phyloP scores from a whole-genome alignment of 2,113 vertebrate species.

The Pygoscelis antarcticus region DNA sequence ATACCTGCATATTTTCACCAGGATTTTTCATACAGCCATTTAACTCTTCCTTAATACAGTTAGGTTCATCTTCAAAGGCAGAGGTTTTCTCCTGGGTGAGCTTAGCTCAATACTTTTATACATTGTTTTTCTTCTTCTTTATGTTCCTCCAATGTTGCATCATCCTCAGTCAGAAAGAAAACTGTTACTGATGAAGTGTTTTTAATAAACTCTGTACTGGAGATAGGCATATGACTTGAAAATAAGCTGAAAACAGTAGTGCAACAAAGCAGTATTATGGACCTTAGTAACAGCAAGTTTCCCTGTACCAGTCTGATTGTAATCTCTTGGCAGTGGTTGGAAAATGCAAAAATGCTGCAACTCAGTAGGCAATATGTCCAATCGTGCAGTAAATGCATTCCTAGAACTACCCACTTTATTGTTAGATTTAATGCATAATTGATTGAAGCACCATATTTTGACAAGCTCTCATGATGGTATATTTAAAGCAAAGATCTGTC shows the following conservation, averaged over 20 bases:
- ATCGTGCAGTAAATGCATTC: not conserved
- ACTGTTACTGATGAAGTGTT: not conserved
- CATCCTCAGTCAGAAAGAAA: not conserved
- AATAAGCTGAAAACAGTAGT: not conserved
- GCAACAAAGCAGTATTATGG: not conserved
- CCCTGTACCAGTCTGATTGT: not conserved
- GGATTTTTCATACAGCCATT: not conserved
- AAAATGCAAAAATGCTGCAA: not conserved
- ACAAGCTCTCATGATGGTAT: not conserved
- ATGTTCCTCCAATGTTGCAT: not conserved
- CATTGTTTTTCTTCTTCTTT: not conserved
- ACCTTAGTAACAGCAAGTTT: not conserved
- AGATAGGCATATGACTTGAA: not conserved
- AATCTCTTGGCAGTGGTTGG: not conserved
- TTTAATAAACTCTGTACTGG: not conserved
- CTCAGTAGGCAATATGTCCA: not conserved
- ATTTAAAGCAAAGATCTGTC: not conserved
- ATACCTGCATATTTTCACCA: not conserved
- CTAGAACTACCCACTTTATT: not conserved
- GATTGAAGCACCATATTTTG: slow-evolving; percentile 5
- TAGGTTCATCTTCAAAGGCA: not conserved
- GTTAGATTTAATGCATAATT: slow-evolving; percentile 2
- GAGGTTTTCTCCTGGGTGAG: not conserved
- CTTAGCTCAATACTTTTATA: not conserved
- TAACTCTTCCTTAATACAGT: not conserved